phyloP scores from a whole-genome alignment of 2,888 invertebrate species.

The Protodeltote pygarga region DNA sequence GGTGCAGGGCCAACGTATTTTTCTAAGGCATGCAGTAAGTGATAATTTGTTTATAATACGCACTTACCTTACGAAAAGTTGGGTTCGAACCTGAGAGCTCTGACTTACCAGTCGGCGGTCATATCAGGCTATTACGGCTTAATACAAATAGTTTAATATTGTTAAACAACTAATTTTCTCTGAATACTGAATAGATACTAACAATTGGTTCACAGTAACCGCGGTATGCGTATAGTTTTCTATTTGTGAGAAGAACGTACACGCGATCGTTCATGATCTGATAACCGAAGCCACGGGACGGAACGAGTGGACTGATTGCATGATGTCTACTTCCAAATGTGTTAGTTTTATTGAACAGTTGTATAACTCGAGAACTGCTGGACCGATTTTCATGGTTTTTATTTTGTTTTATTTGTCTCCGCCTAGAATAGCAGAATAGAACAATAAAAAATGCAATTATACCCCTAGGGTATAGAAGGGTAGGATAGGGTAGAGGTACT shows the following conservation, averaged over 20 bases:
- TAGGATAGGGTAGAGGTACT: too few relatives aligned
- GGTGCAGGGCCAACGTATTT: too few relatives aligned
- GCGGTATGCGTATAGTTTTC: conserved; percentile 58
- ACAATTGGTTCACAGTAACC: conserved; percentile 32
- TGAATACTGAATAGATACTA: conserved; percentile 28
- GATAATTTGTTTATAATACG: too few relatives aligned
- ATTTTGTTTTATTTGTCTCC: not conserved
- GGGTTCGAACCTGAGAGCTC: too few relatives aligned
- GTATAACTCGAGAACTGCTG: not conserved
- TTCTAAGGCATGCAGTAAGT: too few relatives aligned
- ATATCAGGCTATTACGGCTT: too few relatives aligned
- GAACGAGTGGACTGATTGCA: conserved; percentile 51
- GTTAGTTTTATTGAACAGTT: conserved; percentile 19
- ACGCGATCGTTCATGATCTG: conserved; percentile 70
- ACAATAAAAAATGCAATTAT: too few relatives aligned
- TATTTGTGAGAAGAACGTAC: conserved; percentile 54
- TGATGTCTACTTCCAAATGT: conserved; percentile 42
- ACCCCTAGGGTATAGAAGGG: too few relatives aligned
- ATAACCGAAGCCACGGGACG: conserved; percentile 52
- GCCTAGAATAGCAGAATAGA: too few relatives aligned
- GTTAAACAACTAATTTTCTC: conserved; percentile 15
- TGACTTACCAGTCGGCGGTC: too few relatives aligned
- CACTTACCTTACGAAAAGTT: too few relatives aligned
- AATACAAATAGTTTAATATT: too few relatives aligned
- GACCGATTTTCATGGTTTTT: not conserved